Percentiles rank a stretch among this genome's conserved stretches.
Conservation (phyloP, 2,113 vertebrate species). For the Aramus guarauna region DNA sequence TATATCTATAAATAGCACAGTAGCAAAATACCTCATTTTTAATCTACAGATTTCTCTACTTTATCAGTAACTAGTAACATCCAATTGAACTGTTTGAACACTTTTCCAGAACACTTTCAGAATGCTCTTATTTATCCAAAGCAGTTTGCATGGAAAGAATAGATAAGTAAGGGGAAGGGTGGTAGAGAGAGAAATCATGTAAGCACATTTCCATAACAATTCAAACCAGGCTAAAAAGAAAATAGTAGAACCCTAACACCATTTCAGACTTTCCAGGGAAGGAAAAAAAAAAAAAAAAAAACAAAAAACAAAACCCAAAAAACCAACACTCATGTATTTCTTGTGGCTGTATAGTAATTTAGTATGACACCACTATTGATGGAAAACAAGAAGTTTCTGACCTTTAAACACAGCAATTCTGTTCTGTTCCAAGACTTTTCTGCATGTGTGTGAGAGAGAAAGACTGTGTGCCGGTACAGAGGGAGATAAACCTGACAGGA, state of each 20-base stretch:
- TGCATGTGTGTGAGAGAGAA: too few relatives aligned
- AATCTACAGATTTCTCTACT: not conserved
- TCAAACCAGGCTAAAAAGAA: not conserved
- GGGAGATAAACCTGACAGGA: not conserved
- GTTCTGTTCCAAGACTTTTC: not conserved
- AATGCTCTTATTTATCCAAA: not conserved
- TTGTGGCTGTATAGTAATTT: not conserved
- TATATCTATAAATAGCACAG: not conserved
- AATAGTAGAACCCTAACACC: not conserved
- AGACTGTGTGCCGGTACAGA: not conserved
- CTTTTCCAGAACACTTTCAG: not conserved
- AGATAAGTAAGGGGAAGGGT: not conserved
- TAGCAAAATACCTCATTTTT: not conserved
- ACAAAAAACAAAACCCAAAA: not conserved
- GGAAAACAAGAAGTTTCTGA: not conserved
- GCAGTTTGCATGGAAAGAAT: not conserved
- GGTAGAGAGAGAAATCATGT: not conserved
- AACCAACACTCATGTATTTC: not conserved
- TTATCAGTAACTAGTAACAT: not conserved
- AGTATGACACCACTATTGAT: not conserved
- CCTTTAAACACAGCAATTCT: not conserved
- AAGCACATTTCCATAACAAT: not conserved
- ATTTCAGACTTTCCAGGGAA: not conserved
- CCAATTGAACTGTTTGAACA: not conserved
- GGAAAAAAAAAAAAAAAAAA: not conserved